A percentile compares a stretch with the other conserved stretches of the same genome.
phyloP scores from a whole-genome alignment of 2,113 vertebrate genomes.

The Pangasianodon gigas region DNA sequence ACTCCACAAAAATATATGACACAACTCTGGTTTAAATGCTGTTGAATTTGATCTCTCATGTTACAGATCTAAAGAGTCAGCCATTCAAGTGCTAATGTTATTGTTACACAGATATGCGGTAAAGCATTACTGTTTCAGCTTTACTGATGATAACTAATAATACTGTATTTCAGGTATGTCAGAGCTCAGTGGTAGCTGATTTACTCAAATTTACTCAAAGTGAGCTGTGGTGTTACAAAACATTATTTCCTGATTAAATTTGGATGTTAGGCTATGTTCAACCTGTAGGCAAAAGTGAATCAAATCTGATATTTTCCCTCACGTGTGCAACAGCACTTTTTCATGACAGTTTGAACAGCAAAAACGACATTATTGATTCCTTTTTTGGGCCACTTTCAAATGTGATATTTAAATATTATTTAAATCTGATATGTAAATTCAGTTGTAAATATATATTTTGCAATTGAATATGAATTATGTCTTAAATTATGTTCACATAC shows the following conservation, averaged over 20 bases:
- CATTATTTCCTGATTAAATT: not conserved
- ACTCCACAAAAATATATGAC: not conserved
- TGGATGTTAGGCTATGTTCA: not conserved
- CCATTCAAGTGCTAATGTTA: no score
- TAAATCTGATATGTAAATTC: not conserved
- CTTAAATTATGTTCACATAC: not conserved
- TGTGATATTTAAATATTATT: not conserved
- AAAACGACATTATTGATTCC: not conserved
- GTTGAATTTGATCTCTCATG: no score
- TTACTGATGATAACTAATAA: no score
- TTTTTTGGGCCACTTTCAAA: not conserved
- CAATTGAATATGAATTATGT: not conserved
- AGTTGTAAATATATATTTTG: not conserved
- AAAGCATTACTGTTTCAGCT: no score
- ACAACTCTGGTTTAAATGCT: not conserved
- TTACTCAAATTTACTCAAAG: not conserved
- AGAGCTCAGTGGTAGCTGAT: not conserved
- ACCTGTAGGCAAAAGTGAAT: not conserved
- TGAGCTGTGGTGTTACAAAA: not conserved
- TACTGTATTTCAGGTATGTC: not conserved
- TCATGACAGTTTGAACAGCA: not conserved
- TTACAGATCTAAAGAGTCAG: no score
- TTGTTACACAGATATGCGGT: no score
- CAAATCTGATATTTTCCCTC: no score
- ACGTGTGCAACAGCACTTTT: not conserved